These are phyloP conservation scores for Lasaia peninsularis DNA, from an alignment of 1,140 invertebrate species.

Conservation along the genomic window DNA sequence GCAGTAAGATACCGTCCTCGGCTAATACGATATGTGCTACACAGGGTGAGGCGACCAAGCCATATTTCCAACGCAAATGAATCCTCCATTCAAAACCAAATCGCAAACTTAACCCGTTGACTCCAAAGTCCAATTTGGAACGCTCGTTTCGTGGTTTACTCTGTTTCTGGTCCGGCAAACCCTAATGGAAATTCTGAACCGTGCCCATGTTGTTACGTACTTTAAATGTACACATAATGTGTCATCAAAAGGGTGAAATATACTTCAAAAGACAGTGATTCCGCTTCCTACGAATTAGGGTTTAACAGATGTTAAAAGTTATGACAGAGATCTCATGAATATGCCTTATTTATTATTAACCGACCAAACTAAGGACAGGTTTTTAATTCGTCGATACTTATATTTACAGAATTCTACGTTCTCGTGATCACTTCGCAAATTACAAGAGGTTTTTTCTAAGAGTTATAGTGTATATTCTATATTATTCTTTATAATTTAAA, in stretches of 20 bases:
- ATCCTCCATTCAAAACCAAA: constrained; percentile 10
- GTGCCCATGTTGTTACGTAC: constrained; percentile 69
- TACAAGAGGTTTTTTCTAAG: too few species aligned
- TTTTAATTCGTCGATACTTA: too few species aligned
- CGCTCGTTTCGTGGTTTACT: constrained; percentile 35
- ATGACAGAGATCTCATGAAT: constrained; percentile 24
- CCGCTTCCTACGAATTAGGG: constrained; percentile 48
- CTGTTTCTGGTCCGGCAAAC: constrained; percentile 37
- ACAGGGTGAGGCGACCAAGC: constrained; percentile 45
- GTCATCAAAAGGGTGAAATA: constrained; percentile 75
- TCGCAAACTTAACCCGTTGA: constrained; percentile 23
- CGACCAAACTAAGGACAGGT: too few species aligned
- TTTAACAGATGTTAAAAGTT: constrained; percentile 62
- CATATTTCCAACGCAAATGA: constrained; percentile 36
- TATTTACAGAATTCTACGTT: too few species aligned
- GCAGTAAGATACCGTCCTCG: constrained; percentile 70
- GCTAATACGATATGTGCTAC: constrained; percentile 73
- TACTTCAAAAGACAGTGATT: constrained; percentile 69
- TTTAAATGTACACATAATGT: constrained; percentile 74
- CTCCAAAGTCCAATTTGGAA: constrained; percentile 39
- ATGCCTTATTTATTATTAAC: constrained; percentile 2
- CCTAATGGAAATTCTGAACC: constrained; percentile 74
- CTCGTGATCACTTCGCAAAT: too few species aligned
- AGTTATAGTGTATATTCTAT: too few species aligned
- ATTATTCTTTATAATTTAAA: too few species aligned